Conservation (phyloP, 1,140 invertebrate species). For the Vanessa atalanta region DNA sequence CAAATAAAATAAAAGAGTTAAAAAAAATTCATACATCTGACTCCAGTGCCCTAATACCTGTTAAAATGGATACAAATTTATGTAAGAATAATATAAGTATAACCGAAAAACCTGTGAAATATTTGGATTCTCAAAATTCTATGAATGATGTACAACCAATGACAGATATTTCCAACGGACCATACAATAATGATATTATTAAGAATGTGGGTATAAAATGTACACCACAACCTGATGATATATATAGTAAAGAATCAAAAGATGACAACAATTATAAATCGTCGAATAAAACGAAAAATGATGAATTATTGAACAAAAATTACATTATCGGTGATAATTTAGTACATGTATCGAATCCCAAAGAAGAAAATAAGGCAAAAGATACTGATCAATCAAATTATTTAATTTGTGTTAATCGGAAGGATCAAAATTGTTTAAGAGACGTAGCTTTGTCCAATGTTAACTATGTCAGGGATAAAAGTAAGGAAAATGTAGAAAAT, state of each 20-base stretch:
- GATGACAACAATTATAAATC: background rate
- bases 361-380: background rate
- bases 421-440: background rate
- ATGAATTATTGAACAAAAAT: background rate
- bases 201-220: background rate
- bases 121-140: background rate
- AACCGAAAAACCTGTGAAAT: background rate
- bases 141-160: background rate
- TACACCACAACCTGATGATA: background rate
- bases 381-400: background rate
- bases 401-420: background rate
- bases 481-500: background rate
- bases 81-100: conserved; percentile 19
- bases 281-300: background rate
- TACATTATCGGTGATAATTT: background rate
- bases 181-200: background rate
- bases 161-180: background rate
- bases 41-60: conserved; percentile 37
- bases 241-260: background rate
- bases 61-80: conserved; percentile 42
- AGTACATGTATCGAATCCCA: background rate
- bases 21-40: conserved; percentile 30
- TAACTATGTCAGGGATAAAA: background rate
- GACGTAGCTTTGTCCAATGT: background rate
- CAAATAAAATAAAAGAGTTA: conserved; percentile 42